These are phyloP conservation scores for Mercenaria mercenaria DNA, from an alignment of 1,140 invertebrate genomes.

Conservation along the genomic window DNA sequence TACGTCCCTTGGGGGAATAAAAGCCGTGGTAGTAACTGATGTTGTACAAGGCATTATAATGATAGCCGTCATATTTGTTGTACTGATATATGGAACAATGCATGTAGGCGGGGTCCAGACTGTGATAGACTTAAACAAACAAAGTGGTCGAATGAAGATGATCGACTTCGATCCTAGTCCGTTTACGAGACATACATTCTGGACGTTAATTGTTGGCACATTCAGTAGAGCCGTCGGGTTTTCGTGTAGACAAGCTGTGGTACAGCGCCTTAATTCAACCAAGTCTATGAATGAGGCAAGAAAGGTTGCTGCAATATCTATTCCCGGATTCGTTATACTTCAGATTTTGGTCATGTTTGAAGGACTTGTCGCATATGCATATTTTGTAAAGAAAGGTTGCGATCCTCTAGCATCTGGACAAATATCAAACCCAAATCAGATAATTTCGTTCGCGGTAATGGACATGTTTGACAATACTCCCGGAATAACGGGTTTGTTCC, in stretches of 20 bases:
- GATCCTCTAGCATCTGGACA: slow-evolving; percentile 47
- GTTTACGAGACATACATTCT: slow-evolving; percentile 30
- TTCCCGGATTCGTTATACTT: slow-evolving; percentile 21
- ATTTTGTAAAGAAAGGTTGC: slow-evolving; percentile 44
- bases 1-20: slow-evolving; percentile 45
- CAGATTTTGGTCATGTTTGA: slow-evolving; percentile 11
- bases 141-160: slow-evolving; percentile 21
- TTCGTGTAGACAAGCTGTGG: slow-evolving; percentile 8
- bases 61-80: not conserved
- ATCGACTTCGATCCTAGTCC: slow-evolving; percentile 48
- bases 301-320: slow-evolving; percentile 19
- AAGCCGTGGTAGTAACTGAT: slow-evolving; percentile 42
- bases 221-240: not conserved
- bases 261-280: slow-evolving; percentile 50
- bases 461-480: slow-evolving; percentile 44
- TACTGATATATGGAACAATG: slow-evolving; percentile 24
- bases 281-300: slow-evolving; percentile 27
- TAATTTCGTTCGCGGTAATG: slow-evolving; percentile 18
- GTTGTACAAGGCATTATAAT: slow-evolving; percentile 44
- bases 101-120: not conserved
- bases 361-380: slow-evolving; percentile 46
- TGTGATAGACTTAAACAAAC: slow-evolving; percentile 7
- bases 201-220: slow-evolving; percentile 39
- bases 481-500: slow-evolving; percentile 35
- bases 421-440: slow-evolving; percentile 55